Percentiles rank a stretch among this genome's conserved stretches.
Conservation (phyloP, 1,140 invertebrate species). For the Drosophila rufa region DNA sequence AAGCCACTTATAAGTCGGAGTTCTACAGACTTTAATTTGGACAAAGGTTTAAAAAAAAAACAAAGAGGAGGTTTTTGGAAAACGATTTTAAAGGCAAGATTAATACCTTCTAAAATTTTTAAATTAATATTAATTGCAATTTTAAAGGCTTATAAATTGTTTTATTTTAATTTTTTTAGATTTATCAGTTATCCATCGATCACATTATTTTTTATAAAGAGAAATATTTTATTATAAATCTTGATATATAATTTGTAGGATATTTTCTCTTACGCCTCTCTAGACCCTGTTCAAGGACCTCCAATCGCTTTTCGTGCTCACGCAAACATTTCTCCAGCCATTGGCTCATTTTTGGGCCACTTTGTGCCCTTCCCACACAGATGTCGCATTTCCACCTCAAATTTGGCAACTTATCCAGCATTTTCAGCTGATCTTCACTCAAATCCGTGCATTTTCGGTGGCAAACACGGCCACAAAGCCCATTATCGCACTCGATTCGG, state of each 20-base stretch:
- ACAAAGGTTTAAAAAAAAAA: not conserved
- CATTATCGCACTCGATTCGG: constrained; percentile 36
- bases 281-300: constrained; percentile 45
- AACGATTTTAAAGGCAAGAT: too few relatives aligned
- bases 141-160: too few relatives aligned
- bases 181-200: not conserved
- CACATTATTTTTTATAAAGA: not conserved
- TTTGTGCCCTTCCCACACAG: constrained; percentile 13
- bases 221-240: not conserved
- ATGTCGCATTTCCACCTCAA: constrained; percentile 47
- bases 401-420: constrained; percentile 26
- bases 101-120: too few relatives aligned
- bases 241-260: too few relatives aligned
- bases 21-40: not conserved
- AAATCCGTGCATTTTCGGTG: constrained; percentile 40
- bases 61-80: not conserved
- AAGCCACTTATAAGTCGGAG: not conserved
- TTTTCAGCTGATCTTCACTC: constrained; percentile 17
- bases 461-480: constrained; percentile 18
- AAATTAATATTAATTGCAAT: too few relatives aligned
- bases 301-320: constrained; percentile 63
- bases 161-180: too few relatives aligned
- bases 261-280: constrained; percentile 32
- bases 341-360: constrained; percentile 8
- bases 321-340: constrained; percentile 44